Conservation (phyloP, 2,113 vertebrate genomes). For the Erinaceus europaeus region DNA sequence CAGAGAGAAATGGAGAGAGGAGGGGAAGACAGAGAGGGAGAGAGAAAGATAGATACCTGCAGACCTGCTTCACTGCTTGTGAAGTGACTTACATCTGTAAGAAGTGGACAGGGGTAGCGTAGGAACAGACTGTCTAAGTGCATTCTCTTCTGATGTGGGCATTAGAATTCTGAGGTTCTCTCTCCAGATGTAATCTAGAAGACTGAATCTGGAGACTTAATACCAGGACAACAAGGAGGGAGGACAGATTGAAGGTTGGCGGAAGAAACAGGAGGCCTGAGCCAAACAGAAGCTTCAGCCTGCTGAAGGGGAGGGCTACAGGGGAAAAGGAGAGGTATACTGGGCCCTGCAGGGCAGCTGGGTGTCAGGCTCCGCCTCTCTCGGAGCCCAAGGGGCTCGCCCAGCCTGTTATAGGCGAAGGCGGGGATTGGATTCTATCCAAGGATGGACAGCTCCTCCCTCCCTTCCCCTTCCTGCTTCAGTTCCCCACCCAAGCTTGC, state of each 20-base stretch:
- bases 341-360: neutral
- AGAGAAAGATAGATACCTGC: no score
- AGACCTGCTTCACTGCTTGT: no score
- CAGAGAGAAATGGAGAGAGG: no score
- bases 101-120: neutral
- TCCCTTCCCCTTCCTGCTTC: conserved; percentile 71
- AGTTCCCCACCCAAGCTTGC: conserved; percentile 58
- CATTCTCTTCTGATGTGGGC: neutral
- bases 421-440: conserved; percentile 58
- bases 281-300: conserved; percentile 9
- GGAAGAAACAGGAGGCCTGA: neutral
- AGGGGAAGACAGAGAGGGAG: no score
- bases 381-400: conserved; percentile 42
- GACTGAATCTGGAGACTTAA: conserved; percentile 9
- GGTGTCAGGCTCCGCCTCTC: conserved; percentile 38
- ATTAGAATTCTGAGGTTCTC: neutral
- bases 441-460: conserved; percentile 52
- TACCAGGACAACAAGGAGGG: neutral
- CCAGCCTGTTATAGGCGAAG: conserved; percentile 42
- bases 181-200: neutral
- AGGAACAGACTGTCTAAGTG: neutral
- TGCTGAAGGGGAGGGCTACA: neutral
- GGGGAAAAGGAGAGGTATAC: conserved; percentile 31
- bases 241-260: neutral
- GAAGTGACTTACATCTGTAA: neutral